Conservation (phyloP, 2,888 invertebrate species). For the Drosophila siamana region DNA sequence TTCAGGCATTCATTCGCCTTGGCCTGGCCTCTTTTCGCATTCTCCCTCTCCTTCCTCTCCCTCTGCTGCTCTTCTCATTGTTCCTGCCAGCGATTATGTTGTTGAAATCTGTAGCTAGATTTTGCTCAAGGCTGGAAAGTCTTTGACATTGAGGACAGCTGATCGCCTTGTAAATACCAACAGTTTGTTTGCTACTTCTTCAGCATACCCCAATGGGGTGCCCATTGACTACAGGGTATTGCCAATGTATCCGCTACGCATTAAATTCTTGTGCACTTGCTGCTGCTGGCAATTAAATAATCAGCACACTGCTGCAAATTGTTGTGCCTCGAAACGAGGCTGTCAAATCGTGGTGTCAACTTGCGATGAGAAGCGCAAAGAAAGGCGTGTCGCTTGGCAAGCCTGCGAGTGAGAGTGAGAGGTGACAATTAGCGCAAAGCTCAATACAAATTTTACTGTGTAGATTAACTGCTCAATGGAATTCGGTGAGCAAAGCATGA, state of each 20-base stretch:
- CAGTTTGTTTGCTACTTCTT: background rate
- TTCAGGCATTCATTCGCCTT: conserved; percentile 13
- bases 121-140: too few relatives aligned
- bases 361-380: conserved; percentile 27
- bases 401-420: background rate
- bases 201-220: background rate
- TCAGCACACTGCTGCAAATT: conserved; percentile 26
- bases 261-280: conserved; percentile 13
- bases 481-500: background rate
- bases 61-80: too few relatives aligned
- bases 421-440: too few relatives aligned
- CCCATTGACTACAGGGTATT: conserved; percentile 9
- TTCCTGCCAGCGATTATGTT: too few relatives aligned
- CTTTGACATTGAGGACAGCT: too few relatives aligned
- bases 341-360: conserved; percentile 5
- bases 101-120: too few relatives aligned
- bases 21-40: background rate
- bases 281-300: conserved; percentile 34
- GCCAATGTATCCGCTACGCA: conserved; percentile 1
- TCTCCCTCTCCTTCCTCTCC: too few relatives aligned
- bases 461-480: background rate
- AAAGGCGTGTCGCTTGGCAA: background rate
- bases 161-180: too few relatives aligned
- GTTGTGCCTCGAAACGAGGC: background rate
- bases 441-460: background rate